Percentiles rank a stretch among this genome's conserved stretches.
phyloP scores from a whole-genome alignment of 2,888 invertebrate genomes.

The Dioctria rufipes region DNA sequence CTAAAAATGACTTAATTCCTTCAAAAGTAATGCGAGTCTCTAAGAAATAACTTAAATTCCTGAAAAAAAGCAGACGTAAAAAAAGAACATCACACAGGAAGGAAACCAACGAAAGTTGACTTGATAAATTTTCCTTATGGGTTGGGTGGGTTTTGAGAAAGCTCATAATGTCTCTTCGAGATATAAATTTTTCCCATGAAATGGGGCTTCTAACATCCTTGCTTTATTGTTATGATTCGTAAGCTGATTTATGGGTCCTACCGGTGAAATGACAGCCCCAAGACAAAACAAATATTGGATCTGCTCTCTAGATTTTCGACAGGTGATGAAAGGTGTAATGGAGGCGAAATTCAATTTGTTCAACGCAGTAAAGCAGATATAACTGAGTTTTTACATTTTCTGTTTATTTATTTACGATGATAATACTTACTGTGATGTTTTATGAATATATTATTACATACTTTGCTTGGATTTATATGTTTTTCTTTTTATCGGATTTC shows the following conservation, averaged over 20 bases:
- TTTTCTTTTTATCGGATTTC: too few relatives aligned
- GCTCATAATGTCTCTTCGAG: background rate
- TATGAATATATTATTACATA: too few relatives aligned
- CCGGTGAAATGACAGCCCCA: background rate
- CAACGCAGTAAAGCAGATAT: background rate
- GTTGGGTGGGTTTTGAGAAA: background rate
- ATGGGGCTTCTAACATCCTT: background rate
- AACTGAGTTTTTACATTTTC: background rate
- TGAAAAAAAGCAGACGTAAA: too few relatives aligned
- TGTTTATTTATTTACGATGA: background rate
- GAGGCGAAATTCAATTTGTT: too few relatives aligned
- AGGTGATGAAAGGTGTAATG: conserved; percentile 14
- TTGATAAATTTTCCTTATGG: background rate
- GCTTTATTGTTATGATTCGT: conserved; percentile 4
- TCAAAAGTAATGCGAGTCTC: too few relatives aligned
- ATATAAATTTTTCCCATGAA: conserved; percentile 6
- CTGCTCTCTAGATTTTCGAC: conserved; percentile 18
- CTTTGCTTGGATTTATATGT: too few relatives aligned
- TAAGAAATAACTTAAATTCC: too few relatives aligned
- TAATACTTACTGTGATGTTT: too few relatives aligned
- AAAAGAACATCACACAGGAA: too few relatives aligned
- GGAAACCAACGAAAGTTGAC: background rate
- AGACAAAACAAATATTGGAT: conserved; percentile 7
- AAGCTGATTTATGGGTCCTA: conserved; percentile 18
- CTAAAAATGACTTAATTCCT: too few relatives aligned